Evolutionary conservation across 2,113 vertebrate genomes (phyloP).

Genomic region (Phyllostomus discolor): DNA sequence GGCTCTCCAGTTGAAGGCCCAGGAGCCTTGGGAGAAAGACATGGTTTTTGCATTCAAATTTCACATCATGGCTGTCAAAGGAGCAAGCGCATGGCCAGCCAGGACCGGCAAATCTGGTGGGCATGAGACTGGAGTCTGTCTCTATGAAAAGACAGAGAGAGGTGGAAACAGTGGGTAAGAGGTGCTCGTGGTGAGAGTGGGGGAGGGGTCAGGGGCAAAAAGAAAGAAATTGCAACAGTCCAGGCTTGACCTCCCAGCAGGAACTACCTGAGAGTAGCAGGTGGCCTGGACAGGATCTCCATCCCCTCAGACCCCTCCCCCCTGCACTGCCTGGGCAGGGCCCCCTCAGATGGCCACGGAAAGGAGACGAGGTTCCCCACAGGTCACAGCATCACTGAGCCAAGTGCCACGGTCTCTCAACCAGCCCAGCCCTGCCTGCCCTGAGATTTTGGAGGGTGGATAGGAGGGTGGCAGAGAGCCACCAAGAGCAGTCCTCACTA

Average conservation of each 20-base stretch:
- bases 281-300: not conserved
- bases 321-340: too few species aligned
- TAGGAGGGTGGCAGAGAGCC: not conserved
- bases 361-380: too few species aligned
- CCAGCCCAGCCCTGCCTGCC: not conserved
- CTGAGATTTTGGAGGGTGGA: not conserved
- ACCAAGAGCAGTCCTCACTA: fast-evolving
- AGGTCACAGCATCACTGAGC: not conserved
- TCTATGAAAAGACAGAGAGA: not conserved
- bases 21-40: not conserved
- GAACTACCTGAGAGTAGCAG: not conserved
- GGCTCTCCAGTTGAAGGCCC: not conserved
- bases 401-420: not conserved
- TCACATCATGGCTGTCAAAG: not conserved
- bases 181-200: fast-evolving
- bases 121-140: not conserved
- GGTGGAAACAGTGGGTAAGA: not conserved
- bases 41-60: not conserved
- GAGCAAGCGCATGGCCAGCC: not conserved
- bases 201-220: not conserved
- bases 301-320: not conserved
- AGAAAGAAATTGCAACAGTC: fast-evolving
- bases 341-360: fast-evolving
- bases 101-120: too few species aligned
- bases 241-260: not conserved